Evolutionary conservation across 1,140 invertebrate species (phyloP).

Genomic region (Philotrypesis tridentata): DNA sequence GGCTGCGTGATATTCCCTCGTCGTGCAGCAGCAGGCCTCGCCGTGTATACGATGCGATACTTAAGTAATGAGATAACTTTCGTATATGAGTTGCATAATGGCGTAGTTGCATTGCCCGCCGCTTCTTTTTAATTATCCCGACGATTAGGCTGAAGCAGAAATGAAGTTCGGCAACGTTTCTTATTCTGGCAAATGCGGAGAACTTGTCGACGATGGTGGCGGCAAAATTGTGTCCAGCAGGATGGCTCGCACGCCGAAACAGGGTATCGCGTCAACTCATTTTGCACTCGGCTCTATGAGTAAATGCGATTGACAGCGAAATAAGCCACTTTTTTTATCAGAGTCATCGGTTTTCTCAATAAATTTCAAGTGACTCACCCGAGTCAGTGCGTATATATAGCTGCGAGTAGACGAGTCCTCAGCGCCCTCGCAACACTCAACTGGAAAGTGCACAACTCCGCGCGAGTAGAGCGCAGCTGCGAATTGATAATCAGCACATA

Average conservation of each 20-base stretch:
- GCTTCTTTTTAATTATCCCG: conserved; percentile 9
- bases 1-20: background rate
- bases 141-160: conserved; percentile 8
- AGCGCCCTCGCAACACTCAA: background rate
- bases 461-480: conserved; percentile 13
- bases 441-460: background rate
- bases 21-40: background rate
- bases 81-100: conserved; percentile 10
- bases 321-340: too few species aligned
- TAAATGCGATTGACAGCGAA: too few species aligned
- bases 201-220: background rate
- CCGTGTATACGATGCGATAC: background rate
- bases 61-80: conserved; percentile 39
- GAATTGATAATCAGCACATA: conserved; percentile 32
- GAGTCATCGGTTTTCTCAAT: background rate
- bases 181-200: too few species aligned
- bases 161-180: too few species aligned
- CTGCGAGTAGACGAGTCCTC: too few species aligned
- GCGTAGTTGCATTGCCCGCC: background rate
- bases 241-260: too few species aligned
- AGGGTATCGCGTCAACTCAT: too few species aligned
- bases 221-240: too few species aligned
- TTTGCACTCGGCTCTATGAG: too few species aligned
- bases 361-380: too few species aligned
- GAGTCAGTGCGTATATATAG: too few species aligned